These are phyloP conservation scores for Eilema griseolum DNA, from an alignment of 2,888 invertebrate species.

Conservation along the genomic window DNA sequence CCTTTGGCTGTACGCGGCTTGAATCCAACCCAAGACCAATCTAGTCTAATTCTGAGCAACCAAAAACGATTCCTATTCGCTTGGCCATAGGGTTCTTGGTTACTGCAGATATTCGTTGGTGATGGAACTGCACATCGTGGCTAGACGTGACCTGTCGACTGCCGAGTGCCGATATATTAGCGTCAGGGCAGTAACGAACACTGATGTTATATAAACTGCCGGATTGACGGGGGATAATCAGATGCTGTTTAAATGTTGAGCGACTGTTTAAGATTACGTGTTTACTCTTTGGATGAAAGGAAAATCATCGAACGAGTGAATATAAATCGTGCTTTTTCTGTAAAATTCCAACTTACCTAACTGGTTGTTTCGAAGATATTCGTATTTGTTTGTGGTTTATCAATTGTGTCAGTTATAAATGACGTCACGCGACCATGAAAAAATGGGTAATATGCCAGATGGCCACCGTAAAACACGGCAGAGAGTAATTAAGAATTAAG, in stretches of 20 bases:
- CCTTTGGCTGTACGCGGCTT: conserved; percentile 57
- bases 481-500: too few species aligned
- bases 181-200: conserved; percentile 31
- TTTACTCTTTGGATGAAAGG: not conserved
- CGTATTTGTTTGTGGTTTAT: not conserved
- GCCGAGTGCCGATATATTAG: conserved; percentile 49
- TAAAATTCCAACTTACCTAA: not conserved
- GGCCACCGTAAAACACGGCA: too few species aligned
- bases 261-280: not conserved
- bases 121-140: conserved; percentile 47
- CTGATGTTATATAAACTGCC: conserved; percentile 42
- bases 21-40: conserved; percentile 46
- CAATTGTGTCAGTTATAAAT: not conserved
- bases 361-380: not conserved
- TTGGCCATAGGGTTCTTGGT: conserved; percentile 17
- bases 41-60: not conserved
- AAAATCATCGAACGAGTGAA: not conserved
- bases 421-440: too few species aligned
- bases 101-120: conserved; percentile 22
- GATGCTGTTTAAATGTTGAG: conserved; percentile 5
- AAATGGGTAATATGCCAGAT: too few species aligned
- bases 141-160: conserved; percentile 56
- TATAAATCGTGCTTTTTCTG: not conserved
- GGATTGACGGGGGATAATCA: conserved; percentile 32
- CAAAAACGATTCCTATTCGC: conserved; percentile 5